Evolutionary conservation across 2,797 vertebrate species (phyloP).

Genomic region (Alca torda): DNA sequence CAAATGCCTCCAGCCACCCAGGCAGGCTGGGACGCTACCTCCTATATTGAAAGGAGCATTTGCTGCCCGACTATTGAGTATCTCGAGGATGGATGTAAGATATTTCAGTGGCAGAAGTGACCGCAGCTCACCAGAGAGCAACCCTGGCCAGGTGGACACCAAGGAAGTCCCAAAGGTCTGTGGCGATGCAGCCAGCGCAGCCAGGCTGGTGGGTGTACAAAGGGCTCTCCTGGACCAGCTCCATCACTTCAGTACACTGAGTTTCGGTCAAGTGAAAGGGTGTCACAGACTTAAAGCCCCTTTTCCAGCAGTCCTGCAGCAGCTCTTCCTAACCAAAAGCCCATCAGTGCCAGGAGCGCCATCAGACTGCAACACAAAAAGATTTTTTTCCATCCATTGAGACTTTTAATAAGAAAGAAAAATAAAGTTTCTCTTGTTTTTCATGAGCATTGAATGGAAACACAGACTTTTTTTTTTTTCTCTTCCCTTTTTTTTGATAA

Average conservation of each 20-base stretch:
- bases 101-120: neutral
- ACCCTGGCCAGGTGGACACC: neutral
- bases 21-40: neutral
- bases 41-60: neutral
- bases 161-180: neutral
- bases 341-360: neutral
- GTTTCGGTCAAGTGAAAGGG: neutral
- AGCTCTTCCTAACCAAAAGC: neutral
- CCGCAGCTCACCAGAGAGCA: neutral
- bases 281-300: neutral
- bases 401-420: neutral
- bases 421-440: neutral
- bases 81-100: neutral
- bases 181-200: neutral
- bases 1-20: neutral
- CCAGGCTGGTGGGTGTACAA: neutral
- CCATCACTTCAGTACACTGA: neutral
- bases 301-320: neutral
- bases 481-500: neutral
- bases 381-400: neutral
- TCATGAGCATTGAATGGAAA: neutral
- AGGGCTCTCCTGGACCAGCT: neutral
- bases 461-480: rapidly evolving
- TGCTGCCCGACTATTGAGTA: neutral
- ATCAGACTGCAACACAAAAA: neutral